Evolutionary conservation across 2,113 vertebrate species (phyloP).

Genomic region (Isichthys henryi): DNA sequence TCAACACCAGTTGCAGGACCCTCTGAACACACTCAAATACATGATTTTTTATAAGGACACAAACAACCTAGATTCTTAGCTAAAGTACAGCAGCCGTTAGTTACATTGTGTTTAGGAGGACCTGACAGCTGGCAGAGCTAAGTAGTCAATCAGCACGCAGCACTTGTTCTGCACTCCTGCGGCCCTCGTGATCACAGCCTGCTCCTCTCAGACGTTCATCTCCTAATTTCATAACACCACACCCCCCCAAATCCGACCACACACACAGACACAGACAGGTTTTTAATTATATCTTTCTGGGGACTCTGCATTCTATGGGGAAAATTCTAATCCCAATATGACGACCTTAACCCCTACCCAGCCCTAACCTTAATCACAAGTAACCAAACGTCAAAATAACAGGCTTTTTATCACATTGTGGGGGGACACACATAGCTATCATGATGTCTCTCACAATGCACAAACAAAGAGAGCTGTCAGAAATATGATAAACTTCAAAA

Average conservation of each 20-base stretch:
- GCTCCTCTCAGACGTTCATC: neutral
- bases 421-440: neutral
- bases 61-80: neutral
- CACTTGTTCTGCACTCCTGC: neutral
- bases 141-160: neutral
- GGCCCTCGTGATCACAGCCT: neutral
- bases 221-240: neutral
- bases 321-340: too few relatives aligned
- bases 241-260: neutral
- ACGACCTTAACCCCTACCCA: too few relatives aligned
- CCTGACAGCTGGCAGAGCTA: neutral
- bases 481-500: slow-evolving; percentile 29
- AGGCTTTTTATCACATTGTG: too few relatives aligned
- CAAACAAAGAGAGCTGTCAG: neutral
- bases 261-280: neutral
- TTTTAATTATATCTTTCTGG: too few relatives aligned
- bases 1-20: neutral
- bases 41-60: neutral
- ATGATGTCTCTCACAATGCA: neutral
- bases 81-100: slow-evolving; percentile 3
- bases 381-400: too few relatives aligned
- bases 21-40: neutral
- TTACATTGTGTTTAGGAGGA: neutral
- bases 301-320: too few relatives aligned
- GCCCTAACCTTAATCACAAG: too few relatives aligned